phyloP scores from a whole-genome alignment of 2,797 vertebrate genomes.

The Sebastes itinus region DNA sequence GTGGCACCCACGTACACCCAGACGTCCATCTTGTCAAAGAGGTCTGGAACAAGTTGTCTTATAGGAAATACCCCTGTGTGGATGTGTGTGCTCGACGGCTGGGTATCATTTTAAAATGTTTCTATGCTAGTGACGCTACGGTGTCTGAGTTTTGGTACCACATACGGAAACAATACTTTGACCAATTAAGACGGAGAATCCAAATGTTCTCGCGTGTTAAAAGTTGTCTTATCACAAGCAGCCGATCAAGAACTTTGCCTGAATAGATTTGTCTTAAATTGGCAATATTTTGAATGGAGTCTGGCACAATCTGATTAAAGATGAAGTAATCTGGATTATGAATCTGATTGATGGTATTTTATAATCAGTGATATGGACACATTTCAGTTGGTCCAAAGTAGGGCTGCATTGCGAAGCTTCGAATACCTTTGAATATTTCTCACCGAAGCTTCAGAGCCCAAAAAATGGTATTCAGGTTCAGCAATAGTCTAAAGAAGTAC shows the following conservation, averaged over 20 bases:
- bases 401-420: too few species aligned
- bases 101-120: background rate
- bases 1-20: constrained; percentile 18
- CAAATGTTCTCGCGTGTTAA: background rate
- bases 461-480: too few species aligned
- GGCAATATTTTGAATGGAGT: background rate
- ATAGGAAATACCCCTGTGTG: background rate
- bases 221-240: background rate
- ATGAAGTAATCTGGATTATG: background rate
- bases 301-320: background rate
- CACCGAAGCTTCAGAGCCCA: too few species aligned
- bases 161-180: background rate
- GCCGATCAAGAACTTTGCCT: background rate
- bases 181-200: background rate
- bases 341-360: background rate
- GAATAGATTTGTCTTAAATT: background rate
- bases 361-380: background rate
- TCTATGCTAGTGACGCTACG: too few species aligned
- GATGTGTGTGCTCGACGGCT: background rate
- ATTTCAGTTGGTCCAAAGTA: background rate
- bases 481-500: background rate
- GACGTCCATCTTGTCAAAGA: background rate
- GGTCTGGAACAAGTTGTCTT: background rate
- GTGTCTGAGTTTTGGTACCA: background rate
- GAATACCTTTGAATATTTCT: too few species aligned